Evolutionary conservation across 2,113 vertebrate species (phyloP).

Genomic region (Passerina amoena): DNA sequence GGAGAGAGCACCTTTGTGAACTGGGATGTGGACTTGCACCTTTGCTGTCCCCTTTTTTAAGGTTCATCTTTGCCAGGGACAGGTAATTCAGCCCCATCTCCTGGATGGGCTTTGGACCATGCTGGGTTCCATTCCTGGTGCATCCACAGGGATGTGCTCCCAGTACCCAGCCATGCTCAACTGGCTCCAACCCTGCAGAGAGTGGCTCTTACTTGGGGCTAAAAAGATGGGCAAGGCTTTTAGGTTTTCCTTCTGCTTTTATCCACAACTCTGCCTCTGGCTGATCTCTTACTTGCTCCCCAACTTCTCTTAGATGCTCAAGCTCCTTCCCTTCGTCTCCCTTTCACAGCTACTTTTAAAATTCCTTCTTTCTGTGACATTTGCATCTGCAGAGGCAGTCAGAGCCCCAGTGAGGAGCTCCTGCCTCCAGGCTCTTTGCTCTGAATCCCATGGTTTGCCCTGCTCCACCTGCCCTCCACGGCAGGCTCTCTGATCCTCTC

Average conservation of each 20-base stretch:
- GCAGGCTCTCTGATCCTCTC: constrained; percentile 43
- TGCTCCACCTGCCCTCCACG: constrained; percentile 35
- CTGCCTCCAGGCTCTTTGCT: constrained; percentile 36
- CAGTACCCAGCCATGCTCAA: background rate
- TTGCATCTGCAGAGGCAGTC: background rate
- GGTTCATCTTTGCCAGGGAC: background rate
- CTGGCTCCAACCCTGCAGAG: background rate
- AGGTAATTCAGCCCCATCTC: background rate
- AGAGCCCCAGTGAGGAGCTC: background rate
- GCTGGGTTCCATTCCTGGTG: background rate
- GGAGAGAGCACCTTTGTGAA: background rate
- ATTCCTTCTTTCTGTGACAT: background rate
- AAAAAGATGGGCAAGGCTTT: background rate
- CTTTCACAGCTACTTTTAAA: background rate
- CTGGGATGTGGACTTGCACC: background rate
- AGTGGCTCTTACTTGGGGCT: background rate
- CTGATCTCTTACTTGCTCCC: background rate
- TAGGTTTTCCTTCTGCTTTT: background rate
- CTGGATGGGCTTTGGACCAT: background rate
- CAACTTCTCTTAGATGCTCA: background rate
- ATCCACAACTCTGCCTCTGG: background rate
- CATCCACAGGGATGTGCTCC: background rate
- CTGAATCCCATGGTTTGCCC: background rate
- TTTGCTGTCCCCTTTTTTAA: background rate
- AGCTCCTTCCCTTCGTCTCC: background rate